Conservation (phyloP, 2,888 invertebrate species). For the Scaptomyza cyrtandrae region DNA sequence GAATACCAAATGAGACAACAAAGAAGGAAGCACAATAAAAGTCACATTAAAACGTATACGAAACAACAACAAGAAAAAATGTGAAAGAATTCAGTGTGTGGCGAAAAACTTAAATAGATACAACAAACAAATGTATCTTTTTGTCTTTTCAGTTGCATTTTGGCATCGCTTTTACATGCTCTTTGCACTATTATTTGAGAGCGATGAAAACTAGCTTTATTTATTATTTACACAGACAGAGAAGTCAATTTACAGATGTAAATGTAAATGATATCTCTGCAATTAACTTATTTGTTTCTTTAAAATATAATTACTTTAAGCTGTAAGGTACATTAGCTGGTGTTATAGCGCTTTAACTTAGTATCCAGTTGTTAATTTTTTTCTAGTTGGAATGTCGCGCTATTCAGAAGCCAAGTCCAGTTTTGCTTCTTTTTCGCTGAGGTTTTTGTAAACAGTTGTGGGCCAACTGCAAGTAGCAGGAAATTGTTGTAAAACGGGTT, state of each 20-base stretch:
- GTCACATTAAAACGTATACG: conserved; percentile 73
- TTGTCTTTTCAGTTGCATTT: conserved; percentile 31
- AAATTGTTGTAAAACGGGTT: conserved; percentile 79
- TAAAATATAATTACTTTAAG: conserved; percentile 43
- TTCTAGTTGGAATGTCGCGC: conserved; percentile 71
- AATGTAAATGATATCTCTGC: not conserved
- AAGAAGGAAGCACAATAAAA: conserved; percentile 74
- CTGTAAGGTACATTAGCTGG: conserved; percentile 35
- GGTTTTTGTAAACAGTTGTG: conserved; percentile 40
- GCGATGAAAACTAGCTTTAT: conserved; percentile 5
- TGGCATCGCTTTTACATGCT: conserved; percentile 43
- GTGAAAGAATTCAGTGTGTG: conserved; percentile 29
- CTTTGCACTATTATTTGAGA: conserved; percentile 57
- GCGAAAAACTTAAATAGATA: conserved; percentile 7
- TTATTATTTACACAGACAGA: no score
- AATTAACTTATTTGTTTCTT: not conserved
- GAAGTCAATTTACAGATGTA: not conserved
- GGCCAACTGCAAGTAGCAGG: conserved; percentile 62
- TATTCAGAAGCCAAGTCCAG: conserved; percentile 69
- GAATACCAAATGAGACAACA: conserved; percentile 77
- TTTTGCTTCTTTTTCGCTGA: conserved; percentile 50
- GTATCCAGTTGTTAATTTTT: conserved; percentile 6
- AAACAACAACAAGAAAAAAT: conserved; percentile 27
- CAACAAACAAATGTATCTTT: conserved; percentile 51
- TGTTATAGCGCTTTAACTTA: conserved; percentile 2